Evolutionary conservation across 1,140 invertebrate genomes (phyloP).

Genomic region (Solenopsis fugax): DNA sequence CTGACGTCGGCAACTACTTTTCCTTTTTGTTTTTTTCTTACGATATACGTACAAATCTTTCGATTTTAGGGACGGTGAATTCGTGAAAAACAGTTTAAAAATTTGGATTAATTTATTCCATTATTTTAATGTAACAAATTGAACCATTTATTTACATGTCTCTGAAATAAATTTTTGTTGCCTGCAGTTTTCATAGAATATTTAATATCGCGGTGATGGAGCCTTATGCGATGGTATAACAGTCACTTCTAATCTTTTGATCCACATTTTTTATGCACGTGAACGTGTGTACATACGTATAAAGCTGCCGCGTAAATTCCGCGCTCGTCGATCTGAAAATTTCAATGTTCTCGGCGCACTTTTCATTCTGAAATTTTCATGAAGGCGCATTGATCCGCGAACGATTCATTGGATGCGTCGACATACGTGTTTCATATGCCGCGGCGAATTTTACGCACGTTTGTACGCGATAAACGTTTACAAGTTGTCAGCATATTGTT

Average conservation of each 20-base stretch:
- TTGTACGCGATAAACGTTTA: constrained; percentile 14
- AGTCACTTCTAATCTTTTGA: constrained; percentile 63
- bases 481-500: constrained; percentile 17
- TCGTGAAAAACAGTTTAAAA: not conserved
- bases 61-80: not conserved
- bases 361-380: constrained; percentile 67
- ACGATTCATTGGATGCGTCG: constrained; percentile 57
- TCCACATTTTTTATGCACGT: constrained; percentile 60
- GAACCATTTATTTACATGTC: not conserved
- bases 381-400: constrained; percentile 62
- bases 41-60: not conserved
- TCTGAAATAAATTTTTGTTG: not conserved
- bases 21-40: not conserved
- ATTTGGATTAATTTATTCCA: not conserved
- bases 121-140: not conserved
- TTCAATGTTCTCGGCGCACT: not conserved
- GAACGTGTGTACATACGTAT: constrained; percentile 19
- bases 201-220: not conserved
- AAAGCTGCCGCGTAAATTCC: constrained; percentile 48
- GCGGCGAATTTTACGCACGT: constrained; percentile 42
- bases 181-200: not conserved
- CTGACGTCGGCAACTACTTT: not conserved
- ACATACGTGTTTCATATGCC: constrained; percentile 45
- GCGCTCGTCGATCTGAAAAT: constrained; percentile 40
- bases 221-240: constrained; percentile 51